Conservation (phyloP, 2,797 vertebrate genomes). For the Pitangus sulphuratus region DNA sequence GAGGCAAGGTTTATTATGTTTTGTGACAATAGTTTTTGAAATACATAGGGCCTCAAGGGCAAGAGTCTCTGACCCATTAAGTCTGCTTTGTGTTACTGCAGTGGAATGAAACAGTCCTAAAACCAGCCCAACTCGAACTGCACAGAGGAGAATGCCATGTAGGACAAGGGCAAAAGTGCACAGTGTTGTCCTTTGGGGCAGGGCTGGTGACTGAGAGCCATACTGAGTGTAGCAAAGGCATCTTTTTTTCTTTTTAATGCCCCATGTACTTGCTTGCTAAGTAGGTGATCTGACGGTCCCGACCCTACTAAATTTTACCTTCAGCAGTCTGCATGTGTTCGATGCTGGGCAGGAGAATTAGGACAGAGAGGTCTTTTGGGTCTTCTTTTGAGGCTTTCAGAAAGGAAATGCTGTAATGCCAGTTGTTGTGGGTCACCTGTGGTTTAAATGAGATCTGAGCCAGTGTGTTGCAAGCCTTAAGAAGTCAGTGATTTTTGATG, state of each 20-base stretch:
- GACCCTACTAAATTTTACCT: neutral
- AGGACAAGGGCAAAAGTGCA: neutral
- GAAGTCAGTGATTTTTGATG: neutral
- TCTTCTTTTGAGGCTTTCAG: neutral
- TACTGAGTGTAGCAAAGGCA: neutral
- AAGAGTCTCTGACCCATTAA: neutral
- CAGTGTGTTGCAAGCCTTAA: accelerated
- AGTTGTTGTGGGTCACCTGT: neutral
- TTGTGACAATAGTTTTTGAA: neutral
- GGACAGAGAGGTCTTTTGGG: neutral
- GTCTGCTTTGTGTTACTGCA: neutral
- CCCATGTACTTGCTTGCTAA: neutral
- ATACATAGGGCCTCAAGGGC: neutral
- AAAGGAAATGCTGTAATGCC: neutral
- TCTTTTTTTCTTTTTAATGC: neutral
- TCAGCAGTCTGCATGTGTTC: neutral
- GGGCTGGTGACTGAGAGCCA: neutral
- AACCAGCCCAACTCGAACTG: neutral
- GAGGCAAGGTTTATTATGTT: neutral
- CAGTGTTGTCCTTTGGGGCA: neutral
- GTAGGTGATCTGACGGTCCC: neutral
- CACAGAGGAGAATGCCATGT: neutral
- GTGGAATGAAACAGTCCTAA: neutral
- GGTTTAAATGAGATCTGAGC: neutral
- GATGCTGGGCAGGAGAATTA: neutral